phyloP scores from a whole-genome alignment of 2,797 vertebrate species.

The Sebastes iracundus region DNA sequence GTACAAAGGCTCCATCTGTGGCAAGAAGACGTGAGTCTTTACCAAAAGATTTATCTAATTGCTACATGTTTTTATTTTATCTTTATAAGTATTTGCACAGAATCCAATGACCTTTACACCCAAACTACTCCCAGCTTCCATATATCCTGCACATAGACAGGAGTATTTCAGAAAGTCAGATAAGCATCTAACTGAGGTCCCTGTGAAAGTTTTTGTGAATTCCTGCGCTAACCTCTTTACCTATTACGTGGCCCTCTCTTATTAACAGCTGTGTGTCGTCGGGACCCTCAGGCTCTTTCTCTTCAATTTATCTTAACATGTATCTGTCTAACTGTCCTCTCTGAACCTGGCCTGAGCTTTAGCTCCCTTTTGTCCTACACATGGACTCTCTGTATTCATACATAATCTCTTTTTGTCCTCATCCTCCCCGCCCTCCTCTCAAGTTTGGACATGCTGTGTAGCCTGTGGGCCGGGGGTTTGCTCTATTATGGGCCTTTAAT shows the following conservation, averaged over 20 bases:
- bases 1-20: constrained; percentile 95
- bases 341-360: neutral
- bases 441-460: constrained; percentile 21
- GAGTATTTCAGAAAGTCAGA: neutral
- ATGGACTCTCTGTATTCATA: neutral
- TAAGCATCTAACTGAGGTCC: neutral
- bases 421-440: neutral
- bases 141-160: neutral
- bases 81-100: neutral
- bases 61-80: neutral
- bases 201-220: neutral
- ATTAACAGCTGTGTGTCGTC: neutral
- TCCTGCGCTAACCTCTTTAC: neutral
- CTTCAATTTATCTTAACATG: neutral
- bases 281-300: neutral
- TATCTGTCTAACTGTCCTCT: neutral
- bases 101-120: neutral
- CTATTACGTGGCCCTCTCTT: neutral
- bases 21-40: constrained; percentile 94
- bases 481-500: constrained; percentile 1
- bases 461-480: neutral
- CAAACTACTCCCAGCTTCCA: neutral
- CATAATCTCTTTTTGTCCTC: neutral
- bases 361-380: neutral
- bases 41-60: neutral